Conservation (phyloP, 64 coral and sea anemone species). For the Dendrophyllia cribrosa region DNA sequence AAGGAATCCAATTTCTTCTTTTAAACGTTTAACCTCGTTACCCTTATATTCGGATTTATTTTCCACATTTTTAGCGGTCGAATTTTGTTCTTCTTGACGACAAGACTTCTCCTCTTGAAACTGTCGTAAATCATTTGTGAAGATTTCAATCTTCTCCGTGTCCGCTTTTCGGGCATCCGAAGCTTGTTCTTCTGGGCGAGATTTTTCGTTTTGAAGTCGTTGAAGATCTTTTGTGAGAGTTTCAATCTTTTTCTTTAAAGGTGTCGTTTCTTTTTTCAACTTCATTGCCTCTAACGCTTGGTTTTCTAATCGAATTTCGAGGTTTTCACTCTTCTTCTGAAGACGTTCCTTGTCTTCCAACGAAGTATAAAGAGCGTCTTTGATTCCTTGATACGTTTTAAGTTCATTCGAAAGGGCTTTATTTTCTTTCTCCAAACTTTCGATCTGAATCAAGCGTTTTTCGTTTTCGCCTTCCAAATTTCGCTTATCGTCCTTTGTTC, state of each 20-base stretch:
- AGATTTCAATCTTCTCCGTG: background rate
- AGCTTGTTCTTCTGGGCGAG: background rate
- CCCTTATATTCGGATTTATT: background rate
- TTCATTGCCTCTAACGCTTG: slow-evolving; percentile 36
- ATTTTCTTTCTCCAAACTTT: slow-evolving; percentile 27
- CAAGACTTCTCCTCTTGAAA: background rate
- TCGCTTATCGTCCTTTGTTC: background rate
- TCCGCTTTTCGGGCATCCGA: background rate
- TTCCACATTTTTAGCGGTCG: background rate
- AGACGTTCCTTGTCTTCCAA: background rate
- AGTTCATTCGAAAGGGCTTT: slow-evolving; percentile 44
- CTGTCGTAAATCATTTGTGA: background rate
- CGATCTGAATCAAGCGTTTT: background rate
- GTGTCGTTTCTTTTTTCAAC: slow-evolving; percentile 10
- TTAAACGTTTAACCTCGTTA: background rate
- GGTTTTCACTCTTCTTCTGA: background rate
- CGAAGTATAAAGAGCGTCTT: background rate
- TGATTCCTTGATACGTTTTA: background rate
- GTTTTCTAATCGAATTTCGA: slow-evolving; percentile 21
- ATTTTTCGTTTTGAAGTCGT: slow-evolving; percentile 10
- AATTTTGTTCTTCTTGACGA: background rate
- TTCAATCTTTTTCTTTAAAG: slow-evolving; percentile 27
- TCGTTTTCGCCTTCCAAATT: background rate
- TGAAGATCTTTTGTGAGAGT: background rate
- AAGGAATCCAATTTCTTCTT: slow-evolving; percentile 31